A percentile compares a stretch with the other conserved stretches of the same genome.
Evolutionary conservation across 2,797 vertebrate genomes (phyloP).

Genomic region (Gadopsis marmoratus): DNA sequence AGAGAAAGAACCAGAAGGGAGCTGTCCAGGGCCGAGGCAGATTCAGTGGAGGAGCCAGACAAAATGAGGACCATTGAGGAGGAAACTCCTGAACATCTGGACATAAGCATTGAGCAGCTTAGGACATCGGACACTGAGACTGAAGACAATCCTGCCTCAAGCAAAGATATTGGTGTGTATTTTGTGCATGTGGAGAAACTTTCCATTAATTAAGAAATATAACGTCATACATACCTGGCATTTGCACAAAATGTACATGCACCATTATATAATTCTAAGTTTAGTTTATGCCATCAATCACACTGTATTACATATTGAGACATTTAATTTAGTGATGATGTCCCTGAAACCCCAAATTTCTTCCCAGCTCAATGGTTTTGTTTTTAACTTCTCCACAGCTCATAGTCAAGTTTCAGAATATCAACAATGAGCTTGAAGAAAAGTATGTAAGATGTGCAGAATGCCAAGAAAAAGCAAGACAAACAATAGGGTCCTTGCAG

Average conservation of each 20-base stretch:
- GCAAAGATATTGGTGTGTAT: slow-evolving; percentile 50
- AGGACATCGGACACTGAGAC: slow-evolving; percentile 83
- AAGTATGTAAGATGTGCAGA: neutral
- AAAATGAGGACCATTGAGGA: slow-evolving; percentile 87
- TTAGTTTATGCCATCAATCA: neutral
- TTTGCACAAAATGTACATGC: neutral
- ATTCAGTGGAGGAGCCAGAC: slow-evolving; percentile 77
- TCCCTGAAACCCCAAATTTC: too few relatives aligned
- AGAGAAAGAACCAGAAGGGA: slow-evolving; percentile 72
- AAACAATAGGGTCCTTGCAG: too few relatives aligned
- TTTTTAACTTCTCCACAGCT: neutral
- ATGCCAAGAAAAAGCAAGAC: neutral
- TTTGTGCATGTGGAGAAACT: neutral
- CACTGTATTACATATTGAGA: neutral
- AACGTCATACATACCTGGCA: neutral
- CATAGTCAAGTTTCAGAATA: neutral
- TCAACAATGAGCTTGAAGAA: neutral
- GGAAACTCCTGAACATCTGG: slow-evolving; percentile 68
- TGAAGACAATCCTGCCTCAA: slow-evolving; percentile 58
- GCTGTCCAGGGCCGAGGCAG: slow-evolving; percentile 26
- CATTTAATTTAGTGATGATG: neutral
- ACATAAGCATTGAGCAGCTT: slow-evolving; percentile 87
- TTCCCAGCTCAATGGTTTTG: neutral
- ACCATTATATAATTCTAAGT: neutral
- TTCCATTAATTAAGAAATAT: neutral